Conservation (phyloP, 2,797 vertebrate species). For the Prunella strophiata region DNA sequence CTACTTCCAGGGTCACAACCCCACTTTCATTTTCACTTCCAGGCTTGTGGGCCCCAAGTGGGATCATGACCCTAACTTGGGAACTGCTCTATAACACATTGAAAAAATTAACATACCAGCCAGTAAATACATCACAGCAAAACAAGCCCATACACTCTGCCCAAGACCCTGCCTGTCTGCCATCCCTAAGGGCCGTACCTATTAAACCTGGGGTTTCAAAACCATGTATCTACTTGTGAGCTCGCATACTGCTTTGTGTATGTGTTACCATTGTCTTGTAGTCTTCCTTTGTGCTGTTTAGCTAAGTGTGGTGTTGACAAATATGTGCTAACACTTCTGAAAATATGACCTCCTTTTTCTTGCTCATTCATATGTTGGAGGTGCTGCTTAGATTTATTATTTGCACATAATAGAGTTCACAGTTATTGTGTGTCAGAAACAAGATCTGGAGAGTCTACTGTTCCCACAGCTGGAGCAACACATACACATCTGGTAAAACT, state of each 20-base stretch:
- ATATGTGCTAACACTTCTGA: constrained; percentile 37
- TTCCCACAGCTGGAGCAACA: constrained; percentile 49
- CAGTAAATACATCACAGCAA: constrained; percentile 50
- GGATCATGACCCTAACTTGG: constrained; percentile 50
- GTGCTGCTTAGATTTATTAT: constrained; percentile 60
- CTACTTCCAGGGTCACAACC: constrained; percentile 66
- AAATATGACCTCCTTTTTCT: constrained; percentile 18
- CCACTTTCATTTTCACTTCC: constrained; percentile 70
- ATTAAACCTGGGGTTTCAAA: neutral
- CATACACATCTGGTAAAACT: constrained; percentile 24
- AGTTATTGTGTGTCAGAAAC: constrained; percentile 42
- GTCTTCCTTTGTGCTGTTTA: neutral
- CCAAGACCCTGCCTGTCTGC: neutral
- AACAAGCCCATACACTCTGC: constrained; percentile 31
- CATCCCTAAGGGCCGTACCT: constrained; percentile 3
- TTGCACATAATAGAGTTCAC: constrained; percentile 25
- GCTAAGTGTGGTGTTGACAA: constrained; percentile 41
- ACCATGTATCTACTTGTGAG: neutral
- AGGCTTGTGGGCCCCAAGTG: constrained; percentile 59
- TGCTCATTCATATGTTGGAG: constrained; percentile 27
- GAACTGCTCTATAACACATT: constrained; percentile 49
- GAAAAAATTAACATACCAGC: constrained; percentile 68
- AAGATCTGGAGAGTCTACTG: constrained; percentile 38
- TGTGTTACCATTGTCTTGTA: neutral
- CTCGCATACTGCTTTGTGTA: neutral